Conservation (phyloP, 2,888 invertebrate species). For the Furcula furcula region DNA sequence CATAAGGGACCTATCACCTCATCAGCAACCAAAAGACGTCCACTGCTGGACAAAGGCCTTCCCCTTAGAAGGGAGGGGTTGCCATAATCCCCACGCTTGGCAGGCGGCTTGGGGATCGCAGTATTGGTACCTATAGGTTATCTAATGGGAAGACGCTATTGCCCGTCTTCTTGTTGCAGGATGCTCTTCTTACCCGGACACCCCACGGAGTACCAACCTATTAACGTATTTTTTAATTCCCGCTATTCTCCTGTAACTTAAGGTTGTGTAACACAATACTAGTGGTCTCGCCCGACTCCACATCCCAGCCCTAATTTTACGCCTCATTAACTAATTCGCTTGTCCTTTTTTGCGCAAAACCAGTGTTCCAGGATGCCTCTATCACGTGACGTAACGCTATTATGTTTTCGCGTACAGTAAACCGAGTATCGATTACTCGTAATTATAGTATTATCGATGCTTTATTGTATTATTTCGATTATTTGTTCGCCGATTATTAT, state of each 20-base stretch:
- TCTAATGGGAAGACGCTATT: background rate
- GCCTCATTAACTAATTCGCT: conserved; percentile 69
- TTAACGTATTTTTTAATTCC: too few relatives aligned
- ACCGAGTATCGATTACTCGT: conserved; percentile 33
- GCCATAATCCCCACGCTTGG: too few relatives aligned
- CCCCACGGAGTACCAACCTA: background rate
- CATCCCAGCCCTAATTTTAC: conserved; percentile 73
- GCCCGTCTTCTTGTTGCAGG: background rate
- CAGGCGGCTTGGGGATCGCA: too few relatives aligned
- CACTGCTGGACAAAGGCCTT: too few relatives aligned
- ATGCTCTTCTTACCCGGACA: background rate
- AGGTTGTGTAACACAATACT: conserved; percentile 54
- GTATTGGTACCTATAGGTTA: background rate
- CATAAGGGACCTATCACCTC: too few relatives aligned
- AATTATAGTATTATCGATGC: conserved; percentile 43
- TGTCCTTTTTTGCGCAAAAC: conserved; percentile 65
- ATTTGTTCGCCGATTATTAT: too few relatives aligned
- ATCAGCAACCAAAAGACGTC: too few relatives aligned
- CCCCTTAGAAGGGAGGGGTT: too few relatives aligned
- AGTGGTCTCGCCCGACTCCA: conserved; percentile 37
- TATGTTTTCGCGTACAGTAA: conserved; percentile 54
- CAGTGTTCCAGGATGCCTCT: conserved; percentile 48
- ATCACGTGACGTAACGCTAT: conserved; percentile 37
- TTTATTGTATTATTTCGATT: too few relatives aligned
- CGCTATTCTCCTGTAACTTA: conserved; percentile 22